Base-by-base conservation (phyloP, 2,797 vertebrate species). In the Pseudochirops corinnae region DNA sequence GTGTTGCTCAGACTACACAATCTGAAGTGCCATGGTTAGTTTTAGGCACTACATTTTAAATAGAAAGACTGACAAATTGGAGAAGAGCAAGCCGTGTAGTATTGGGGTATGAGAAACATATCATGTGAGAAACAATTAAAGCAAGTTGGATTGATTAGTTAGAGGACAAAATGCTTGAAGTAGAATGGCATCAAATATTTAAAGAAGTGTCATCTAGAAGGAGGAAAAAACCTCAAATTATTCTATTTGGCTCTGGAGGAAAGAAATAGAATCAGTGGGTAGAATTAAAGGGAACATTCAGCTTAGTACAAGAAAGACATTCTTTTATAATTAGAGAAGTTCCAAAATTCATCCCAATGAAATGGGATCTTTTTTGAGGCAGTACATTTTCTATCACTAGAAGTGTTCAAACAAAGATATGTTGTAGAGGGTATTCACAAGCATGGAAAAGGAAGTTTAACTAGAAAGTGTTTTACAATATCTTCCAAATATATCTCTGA, bases 31-130 rank as follows among this genome's bases (percentile, higher is more conserved):
- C 53, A 9, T 62, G 50, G 92, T 98, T 96, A 93, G 21, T 97
- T 97, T 87, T 94, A 87, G 93, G 94, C 12, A 96, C 94, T 92
- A 96, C 94, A 97, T 96, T 95, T 94, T 91, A 46, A 97, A 95
- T 33, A 93, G 52, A 92, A 94, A 74, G 28, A 53, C 28, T 56
- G 94, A 87, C 53, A 96, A 97, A 97, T 97, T 96, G 97, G 93
- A 96, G 90, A 96, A 29, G 57, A 28, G n/a, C 95, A 93, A 52
- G 90, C 94, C 95, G 33, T 39, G 93, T 56, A 67, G 67, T 55
- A 94, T 0, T 93, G 39, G 52, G 60, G 39, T 21, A 50, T 95
- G 96, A 91, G 90, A 97, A 94, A 62, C 39, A 52, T 53, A 9
- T 93, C 46, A 91, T 74, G 58, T 55, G 67, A 28, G 5, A 31